Base-by-base conservation (phyloP, 2,797 vertebrate species). In the Platyrinchus mystaceus region DNA sequence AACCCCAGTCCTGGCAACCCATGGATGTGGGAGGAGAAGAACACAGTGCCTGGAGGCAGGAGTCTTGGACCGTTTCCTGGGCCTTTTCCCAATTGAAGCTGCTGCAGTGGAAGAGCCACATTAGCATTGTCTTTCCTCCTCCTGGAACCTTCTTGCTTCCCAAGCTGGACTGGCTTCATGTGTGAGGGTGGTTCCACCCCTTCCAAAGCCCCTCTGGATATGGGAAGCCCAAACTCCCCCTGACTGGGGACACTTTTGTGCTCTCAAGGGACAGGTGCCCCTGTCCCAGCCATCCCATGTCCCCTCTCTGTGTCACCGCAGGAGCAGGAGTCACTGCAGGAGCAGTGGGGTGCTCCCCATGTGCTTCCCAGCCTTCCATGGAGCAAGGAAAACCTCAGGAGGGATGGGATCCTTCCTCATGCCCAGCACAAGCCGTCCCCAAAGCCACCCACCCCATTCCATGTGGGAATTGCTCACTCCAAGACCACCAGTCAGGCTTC, bases 151-250 rank as follows among this genome's bases (percentile, higher is more conserved):
- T 70, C 74, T 55, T 12, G 1, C 4, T 60, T 47, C 68, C 63
- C 32, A 46, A 11, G 63, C 84, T 18, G 12, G 49, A 6, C 12
- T 4, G 3, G 19, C 34, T 37, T 37, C 30, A 66, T 52, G n/a
- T 4, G 10, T 8, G 27, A 27, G 55, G 64, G 28, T 1, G 5
- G 43, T 7, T 36, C 30, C 53, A 27, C 3, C 34, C 43, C 9
- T 9, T 4, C 41, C 28, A 27, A n/a, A n/a, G 12, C 13, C n/a
- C 39, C 23, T 34, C 41, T 5, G 41, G 32, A 60, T 3, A 15
- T 0, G 1, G 17, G 24, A 52, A 67, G 32, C 24, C 37, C 0
- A 0, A 75, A 34, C 19, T 32, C 12, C 12, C 44, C 6, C 11
- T 7, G 26, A 1, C 8, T 11, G 2, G 19, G 44, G 44, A 20